Evolutionary conservation across 2,888 invertebrate genomes (phyloP), one percentile per base, ranked within the genome.

Genomic region (Gastrophysa polygoni): DNA sequence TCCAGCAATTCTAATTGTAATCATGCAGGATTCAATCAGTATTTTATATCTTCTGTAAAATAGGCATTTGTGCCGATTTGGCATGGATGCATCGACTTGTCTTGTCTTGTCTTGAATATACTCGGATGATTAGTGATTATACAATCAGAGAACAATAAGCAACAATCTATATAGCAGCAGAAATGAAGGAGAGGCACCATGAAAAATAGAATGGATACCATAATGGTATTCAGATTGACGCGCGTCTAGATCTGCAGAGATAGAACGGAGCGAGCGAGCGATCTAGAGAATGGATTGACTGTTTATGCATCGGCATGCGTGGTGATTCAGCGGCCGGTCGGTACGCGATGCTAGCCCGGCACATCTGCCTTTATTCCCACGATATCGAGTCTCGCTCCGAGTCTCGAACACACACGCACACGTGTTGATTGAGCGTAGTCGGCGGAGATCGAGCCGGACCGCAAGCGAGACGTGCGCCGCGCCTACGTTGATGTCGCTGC

Each of bases 311-410:
- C 61, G 69, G 64, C 67, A 68, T 68, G 70, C 70, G 68, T 69
- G 64, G 64, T 67, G 67, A 64, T 67, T 67, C 67, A 64, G 67
- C 62, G 61, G 61, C 59, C 61, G 59, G 46, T 60, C 32, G 61
- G 52, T 61, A 51, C 59, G n/a, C 47, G 61, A 61, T 61, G 38
- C 49, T 11, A 44, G 18, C 54, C 56, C 61, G 59, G 68, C 77
- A 77, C 80, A 79, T 78, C 80, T 79, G 79, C 79, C 75, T 76
- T 78, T 78, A 78, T 79, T 80, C 79, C 79, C 79, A 79, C 80
- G 79, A 75, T 78, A 71, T 65, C 64, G 66, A 74, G 56, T 18
- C 50, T 28, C 44, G 24, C 24, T 24, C 24, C 24, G 24, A 11
- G 4, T 38, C 38, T 38, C 14, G 14, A 38, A 38, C 29, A 52